These are phyloP conservation scores for Achlya flavicornis DNA, from an alignment of 2,888 invertebrate species.

Conservation along the genomic window DNA sequence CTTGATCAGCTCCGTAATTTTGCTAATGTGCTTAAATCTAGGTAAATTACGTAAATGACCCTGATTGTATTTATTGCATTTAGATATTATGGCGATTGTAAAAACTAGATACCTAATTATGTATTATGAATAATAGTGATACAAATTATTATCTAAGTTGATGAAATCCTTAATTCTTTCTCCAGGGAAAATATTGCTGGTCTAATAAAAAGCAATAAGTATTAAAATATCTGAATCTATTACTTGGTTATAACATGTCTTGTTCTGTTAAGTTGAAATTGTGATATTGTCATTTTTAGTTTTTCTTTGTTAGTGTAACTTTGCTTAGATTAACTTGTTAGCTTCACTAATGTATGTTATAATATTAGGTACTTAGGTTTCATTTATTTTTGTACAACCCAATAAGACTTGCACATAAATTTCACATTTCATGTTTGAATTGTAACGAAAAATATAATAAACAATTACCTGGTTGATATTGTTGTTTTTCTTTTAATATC, in stretches of 20 bases:
- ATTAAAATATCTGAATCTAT: conserved; percentile 63
- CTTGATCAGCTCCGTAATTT: conserved; percentile 74
- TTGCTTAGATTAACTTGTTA: conserved; percentile 67
- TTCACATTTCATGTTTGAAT: conserved; percentile 71
- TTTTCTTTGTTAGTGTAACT: conserved; percentile 63
- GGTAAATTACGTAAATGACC: conserved; percentile 64
- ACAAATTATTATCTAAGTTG: conserved; percentile 64
- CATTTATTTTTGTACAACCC: conserved; percentile 78
- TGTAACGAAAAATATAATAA: conserved; percentile 74
- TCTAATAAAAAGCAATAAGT: conserved; percentile 67
- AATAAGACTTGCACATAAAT: conserved; percentile 68
- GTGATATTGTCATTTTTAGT: conserved; percentile 76
- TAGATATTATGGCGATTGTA: conserved; percentile 76
- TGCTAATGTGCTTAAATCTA: conserved; percentile 82
- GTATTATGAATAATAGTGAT: conserved; percentile 63
- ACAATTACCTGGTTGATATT: conserved; percentile 69
- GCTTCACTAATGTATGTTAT: conserved; percentile 61
- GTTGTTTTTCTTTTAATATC: conserved; percentile 29
- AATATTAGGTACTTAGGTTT: conserved; percentile 65
- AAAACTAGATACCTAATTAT: conserved; percentile 68
- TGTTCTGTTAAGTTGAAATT: conserved; percentile 78
- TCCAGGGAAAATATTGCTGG: conserved; percentile 55
- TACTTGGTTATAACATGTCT: conserved; percentile 57
- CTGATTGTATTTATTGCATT: conserved; percentile 81
- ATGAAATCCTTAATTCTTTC: conserved; percentile 55